These are phyloP conservation scores for Rhyacophila evoluta DNA, from an alignment of 2,888 invertebrate species.

Conservation along the genomic window DNA sequence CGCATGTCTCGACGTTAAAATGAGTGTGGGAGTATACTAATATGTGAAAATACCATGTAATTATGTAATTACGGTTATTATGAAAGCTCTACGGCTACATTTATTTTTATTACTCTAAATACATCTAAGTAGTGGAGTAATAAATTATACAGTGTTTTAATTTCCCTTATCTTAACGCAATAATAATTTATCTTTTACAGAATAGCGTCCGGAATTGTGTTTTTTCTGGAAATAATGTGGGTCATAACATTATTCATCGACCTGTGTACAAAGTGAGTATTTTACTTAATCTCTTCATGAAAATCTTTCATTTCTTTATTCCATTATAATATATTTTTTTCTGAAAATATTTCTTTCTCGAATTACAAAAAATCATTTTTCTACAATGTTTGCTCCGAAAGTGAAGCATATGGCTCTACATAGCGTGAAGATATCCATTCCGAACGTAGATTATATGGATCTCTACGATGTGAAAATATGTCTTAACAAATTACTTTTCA, in stretches of 20 bases:
- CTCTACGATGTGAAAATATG: too few species aligned
- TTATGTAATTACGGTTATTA: too few species aligned
- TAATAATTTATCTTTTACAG: conserved; percentile 57
- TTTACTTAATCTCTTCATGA: neutral
- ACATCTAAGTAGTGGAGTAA: neutral
- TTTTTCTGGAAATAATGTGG: conserved; percentile 67
- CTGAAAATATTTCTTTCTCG: too few species aligned
- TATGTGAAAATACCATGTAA: neutral
- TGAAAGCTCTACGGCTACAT: neutral
- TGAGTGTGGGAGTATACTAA: neutral
- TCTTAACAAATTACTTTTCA: too few species aligned
- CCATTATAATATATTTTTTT: too few species aligned
- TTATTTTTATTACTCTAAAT: neutral
- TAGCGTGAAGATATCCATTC: too few species aligned
- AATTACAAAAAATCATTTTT: too few species aligned
- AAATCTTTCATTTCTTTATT: neutral
- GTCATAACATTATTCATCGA: conserved; percentile 65
- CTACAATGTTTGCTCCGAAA: too few species aligned
- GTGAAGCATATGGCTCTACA: too few species aligned
- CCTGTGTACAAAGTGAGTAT: conserved; percentile 64
- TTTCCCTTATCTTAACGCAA: conserved; percentile 10
- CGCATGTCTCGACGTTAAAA: too few species aligned
- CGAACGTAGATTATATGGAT: too few species aligned
- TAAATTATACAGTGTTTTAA: neutral
- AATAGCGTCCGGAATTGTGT: conserved; percentile 62